A percentile compares a stretch with the other conserved stretches of the same genome.
These are phyloP conservation scores for Drosophila arizonae DNA, from an alignment of 1,140 invertebrate species.

Conservation along the genomic window DNA sequence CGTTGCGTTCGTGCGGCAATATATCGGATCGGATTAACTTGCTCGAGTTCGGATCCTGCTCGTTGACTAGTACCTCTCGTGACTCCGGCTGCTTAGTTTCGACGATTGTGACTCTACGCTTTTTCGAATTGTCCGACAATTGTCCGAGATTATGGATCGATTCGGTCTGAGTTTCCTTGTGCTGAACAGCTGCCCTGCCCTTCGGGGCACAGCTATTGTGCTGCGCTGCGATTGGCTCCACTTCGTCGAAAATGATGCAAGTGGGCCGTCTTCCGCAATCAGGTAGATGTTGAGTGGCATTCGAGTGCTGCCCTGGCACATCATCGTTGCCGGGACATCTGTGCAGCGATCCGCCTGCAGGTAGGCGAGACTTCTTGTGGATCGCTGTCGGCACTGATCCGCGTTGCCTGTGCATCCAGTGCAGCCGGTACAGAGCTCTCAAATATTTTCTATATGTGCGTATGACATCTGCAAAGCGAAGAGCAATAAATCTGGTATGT, in stretches of 20 bases:
- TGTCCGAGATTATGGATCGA: too few relatives aligned
- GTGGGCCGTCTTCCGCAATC: neutral
- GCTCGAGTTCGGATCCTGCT: neutral
- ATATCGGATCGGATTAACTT: too few relatives aligned
- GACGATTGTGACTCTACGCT: too few relatives aligned
- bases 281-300: neutral
- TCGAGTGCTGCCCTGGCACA: too few relatives aligned
- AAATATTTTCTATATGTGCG: neutral
- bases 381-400: neutral
- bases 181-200: neutral
- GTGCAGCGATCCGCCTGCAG: slow-evolving; percentile 32
- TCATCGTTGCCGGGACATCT: slow-evolving; percentile 7
- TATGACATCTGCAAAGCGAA: slow-evolving; percentile 43
- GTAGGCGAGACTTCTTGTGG: slow-evolving; percentile 32
- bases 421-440: neutral
- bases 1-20: neutral
- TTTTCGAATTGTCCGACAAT: too few relatives aligned
- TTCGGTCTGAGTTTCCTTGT: slow-evolving; percentile 14
- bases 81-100: too few relatives aligned
- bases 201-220: neutral
- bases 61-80: too few relatives aligned
- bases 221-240: slow-evolving; percentile 13
- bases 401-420: neutral
- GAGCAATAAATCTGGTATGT: slow-evolving; percentile 13
- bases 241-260: slow-evolving; percentile 17